These are phyloP conservation scores for Cheilosia impressa DNA, from an alignment of 2,888 invertebrate genomes.

Conservation along the genomic window DNA sequence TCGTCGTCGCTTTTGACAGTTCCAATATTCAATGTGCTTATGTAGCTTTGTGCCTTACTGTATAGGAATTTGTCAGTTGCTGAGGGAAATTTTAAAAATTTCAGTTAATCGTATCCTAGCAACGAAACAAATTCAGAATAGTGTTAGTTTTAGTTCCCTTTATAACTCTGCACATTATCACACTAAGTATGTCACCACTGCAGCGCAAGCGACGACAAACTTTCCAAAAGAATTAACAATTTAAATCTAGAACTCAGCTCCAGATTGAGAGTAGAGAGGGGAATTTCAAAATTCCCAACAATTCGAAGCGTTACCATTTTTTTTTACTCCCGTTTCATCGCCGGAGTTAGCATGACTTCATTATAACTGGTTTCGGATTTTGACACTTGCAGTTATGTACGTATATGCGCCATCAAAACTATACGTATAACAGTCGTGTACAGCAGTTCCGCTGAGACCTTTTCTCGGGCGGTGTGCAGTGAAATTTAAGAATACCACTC, in stretches of 20 bases:
- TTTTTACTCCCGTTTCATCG: conserved; percentile 34
- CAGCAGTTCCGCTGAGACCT: conserved; percentile 18
- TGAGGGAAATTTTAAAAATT: too few species aligned
- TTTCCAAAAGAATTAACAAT: conserved; percentile 58
- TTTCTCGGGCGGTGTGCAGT: neutral
- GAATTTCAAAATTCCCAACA: conserved; percentile 49
- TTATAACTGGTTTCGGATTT: conserved; percentile 65
- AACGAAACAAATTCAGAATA: neutral
- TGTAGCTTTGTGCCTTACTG: too few species aligned
- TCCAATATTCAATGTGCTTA: neutral
- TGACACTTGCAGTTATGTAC: conserved; percentile 57
- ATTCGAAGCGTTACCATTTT: conserved; percentile 25
- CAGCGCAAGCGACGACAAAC: conserved; percentile 29
- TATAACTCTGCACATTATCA: neutral
- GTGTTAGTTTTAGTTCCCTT: neutral
- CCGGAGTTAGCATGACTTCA: conserved; percentile 52
- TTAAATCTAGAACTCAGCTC: conserved; percentile 61
- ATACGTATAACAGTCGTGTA: conserved; percentile 15
- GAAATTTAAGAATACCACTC: conserved; percentile 22
- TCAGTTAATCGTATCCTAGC: too few species aligned
- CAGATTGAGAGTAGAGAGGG: conserved; percentile 38
- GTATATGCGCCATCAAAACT: neutral
- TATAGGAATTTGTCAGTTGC: too few species aligned
- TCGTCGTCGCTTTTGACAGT: neutral
- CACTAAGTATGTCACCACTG: conserved; percentile 51